These are phyloP conservation scores for Trematomus loennbergii DNA, from an alignment of 2,113 vertebrate genomes.

Conservation along the genomic window DNA sequence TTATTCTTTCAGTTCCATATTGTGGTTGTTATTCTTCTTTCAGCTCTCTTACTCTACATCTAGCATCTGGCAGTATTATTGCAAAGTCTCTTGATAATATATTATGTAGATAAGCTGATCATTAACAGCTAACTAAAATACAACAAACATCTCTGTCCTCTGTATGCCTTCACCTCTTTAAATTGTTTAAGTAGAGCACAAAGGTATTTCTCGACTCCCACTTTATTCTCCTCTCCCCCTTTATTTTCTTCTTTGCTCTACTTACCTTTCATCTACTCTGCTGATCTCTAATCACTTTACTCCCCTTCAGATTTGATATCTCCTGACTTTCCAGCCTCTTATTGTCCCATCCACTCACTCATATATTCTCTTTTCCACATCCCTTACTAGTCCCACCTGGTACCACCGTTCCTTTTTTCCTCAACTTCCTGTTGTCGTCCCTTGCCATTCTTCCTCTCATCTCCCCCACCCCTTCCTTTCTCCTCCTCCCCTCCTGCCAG, in stretches of 20 bases:
- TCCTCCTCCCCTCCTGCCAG: conserved; percentile 25
- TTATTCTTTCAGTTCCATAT: background rate
- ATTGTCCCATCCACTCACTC: conserved; percentile 19
- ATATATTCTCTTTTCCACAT: background rate
- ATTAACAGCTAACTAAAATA: conserved; percentile 1
- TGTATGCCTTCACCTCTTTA: conserved; percentile 51
- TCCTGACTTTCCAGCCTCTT: conserved; percentile 1
- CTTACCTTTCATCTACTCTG: conserved; percentile 43
- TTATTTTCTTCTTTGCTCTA: conserved; percentile 24
- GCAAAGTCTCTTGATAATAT: background rate
- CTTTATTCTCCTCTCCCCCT: conserved; percentile 8
- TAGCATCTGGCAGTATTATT: background rate
- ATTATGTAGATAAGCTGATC: background rate
- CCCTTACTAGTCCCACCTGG: background rate
- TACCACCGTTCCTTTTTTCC: conserved; percentile 5
- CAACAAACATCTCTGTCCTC: conserved; percentile 45
- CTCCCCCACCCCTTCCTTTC: conserved; percentile 19
- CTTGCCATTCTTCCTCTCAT: conserved; percentile 30
- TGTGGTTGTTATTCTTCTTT: background rate
- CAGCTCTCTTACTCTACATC: background rate
- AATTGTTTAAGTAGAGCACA: conserved; percentile 71
- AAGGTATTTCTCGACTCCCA: conserved; percentile 23
- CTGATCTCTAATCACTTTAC: conserved; percentile 25
- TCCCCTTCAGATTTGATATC: conserved; percentile 16
- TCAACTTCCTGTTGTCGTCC: conserved; percentile 14